Evolutionary conservation across 92 coral and sea anemone genomes (phyloP).

Genomic region (Siderastrea siderea): DNA sequence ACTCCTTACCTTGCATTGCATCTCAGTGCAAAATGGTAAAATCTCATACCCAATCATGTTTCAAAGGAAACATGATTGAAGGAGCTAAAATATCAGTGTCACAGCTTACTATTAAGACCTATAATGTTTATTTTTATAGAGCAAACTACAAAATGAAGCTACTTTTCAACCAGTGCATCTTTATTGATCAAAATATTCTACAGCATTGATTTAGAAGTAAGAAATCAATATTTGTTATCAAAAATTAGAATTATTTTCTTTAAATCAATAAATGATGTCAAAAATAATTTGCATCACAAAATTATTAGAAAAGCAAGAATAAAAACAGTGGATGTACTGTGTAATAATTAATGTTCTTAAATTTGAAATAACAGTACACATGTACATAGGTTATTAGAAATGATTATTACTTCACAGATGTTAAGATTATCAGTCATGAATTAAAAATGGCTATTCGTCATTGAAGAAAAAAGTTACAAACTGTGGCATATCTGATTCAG

Average conservation of each 20-base stretch:
- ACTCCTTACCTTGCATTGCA: too few species aligned
- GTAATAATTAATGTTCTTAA: background rate
- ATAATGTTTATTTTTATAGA: too few species aligned
- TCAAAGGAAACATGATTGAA: too few species aligned
- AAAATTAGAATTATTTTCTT: background rate
- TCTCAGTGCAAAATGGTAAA: too few species aligned
- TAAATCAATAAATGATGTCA: background rate
- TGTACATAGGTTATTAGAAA: background rate
- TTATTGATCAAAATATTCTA: conserved; percentile 22
- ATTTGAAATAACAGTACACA: background rate
- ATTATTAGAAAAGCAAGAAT: background rate
- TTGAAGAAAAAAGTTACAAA: too few species aligned
- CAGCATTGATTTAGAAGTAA: background rate
- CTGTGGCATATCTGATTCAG: too few species aligned
- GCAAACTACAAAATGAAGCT: background rate
- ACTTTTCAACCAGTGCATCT: conserved; percentile 1
- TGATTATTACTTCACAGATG: background rate
- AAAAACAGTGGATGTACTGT: background rate
- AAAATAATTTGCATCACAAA: background rate
- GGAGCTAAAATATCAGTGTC: too few species aligned
- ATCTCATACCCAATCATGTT: too few species aligned
- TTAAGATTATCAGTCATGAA: too few species aligned
- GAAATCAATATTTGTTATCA: background rate
- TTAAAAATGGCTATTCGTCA: too few species aligned
- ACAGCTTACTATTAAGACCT: too few species aligned